A percentile compares a stretch with the other conserved stretches of the same genome.
phyloP scores from a whole-genome alignment of 2,797 vertebrate species.

The Onychomys leucogaster region DNA sequence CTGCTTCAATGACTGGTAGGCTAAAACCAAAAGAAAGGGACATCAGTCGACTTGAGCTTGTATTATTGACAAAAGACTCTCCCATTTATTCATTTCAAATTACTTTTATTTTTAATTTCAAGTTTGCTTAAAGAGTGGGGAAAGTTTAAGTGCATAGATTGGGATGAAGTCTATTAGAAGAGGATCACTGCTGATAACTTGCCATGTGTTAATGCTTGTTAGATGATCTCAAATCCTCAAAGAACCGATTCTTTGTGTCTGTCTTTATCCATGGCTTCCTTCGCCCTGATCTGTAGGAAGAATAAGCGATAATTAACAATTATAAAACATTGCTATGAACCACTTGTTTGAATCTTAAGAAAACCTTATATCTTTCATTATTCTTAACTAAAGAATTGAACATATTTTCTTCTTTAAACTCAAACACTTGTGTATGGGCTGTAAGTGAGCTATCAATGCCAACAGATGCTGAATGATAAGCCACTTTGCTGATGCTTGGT shows the following conservation, averaged over 20 bases:
- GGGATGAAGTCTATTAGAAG: neutral
- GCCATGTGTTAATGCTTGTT: no score
- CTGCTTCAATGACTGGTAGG: neutral
- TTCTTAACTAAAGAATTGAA: neutral
- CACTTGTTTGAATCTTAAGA: slow-evolving; percentile 5
- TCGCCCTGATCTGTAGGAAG: slow-evolving; percentile 2
- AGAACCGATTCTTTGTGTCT: neutral
- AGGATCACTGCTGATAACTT: neutral
- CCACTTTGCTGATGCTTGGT: neutral
- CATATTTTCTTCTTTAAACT: neutral
- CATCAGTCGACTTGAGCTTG: neutral
- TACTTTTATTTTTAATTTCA: neutral
- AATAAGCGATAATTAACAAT: slow-evolving; percentile 39
- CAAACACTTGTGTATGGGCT: neutral
- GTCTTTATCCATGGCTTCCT: neutral
- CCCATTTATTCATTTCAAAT: neutral
- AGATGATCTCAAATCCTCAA: neutral
- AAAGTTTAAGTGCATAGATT: neutral
- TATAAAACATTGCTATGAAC: neutral
- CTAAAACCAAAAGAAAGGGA: neutral
- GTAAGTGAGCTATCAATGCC: neutral
- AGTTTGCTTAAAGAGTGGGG: neutral
- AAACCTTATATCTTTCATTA: neutral
- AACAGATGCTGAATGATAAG: neutral
- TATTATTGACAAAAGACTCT: neutral